Evolutionary conservation across 2,113 vertebrate genomes (phyloP).

Genomic region (Felis chaus): DNA sequence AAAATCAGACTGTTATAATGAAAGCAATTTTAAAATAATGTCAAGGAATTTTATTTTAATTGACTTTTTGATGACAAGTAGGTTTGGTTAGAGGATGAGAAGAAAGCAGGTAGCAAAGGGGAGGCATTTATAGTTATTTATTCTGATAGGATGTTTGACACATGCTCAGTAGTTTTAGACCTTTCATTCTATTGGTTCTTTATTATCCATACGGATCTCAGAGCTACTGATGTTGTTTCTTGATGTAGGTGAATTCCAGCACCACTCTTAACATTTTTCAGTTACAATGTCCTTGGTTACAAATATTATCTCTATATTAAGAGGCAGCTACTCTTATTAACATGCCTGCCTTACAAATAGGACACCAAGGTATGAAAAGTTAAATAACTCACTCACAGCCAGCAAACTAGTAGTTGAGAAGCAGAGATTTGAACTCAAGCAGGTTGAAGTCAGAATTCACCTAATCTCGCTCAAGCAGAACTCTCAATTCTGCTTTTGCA

Average conservation of each 20-base stretch:
- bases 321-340: neutral
- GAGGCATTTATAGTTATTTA: neutral
- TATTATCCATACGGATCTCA: neutral
- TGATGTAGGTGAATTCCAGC: neutral
- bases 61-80: neutral
- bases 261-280: neutral
- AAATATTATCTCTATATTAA: neutral
- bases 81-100: neutral
- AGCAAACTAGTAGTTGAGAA: neutral
- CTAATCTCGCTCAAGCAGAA: neutral
- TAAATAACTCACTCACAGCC: neutral
- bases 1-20: neutral
- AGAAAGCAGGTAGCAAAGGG: neutral
- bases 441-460: neutral
- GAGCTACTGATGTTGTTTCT: neutral
- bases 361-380: neutral
- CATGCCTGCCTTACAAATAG: constrained; percentile 13
- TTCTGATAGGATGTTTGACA: neutral
- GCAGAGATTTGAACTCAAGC: neutral
- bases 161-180: neutral
- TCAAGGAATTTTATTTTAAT: neutral
- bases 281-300: neutral
- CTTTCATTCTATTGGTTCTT: neutral
- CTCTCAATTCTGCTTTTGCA: neutral
- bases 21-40: neutral